These are phyloP conservation scores for Hydropsyche tenuis DNA, from an alignment of 1,140 invertebrate genomes.

Conservation along the genomic window DNA sequence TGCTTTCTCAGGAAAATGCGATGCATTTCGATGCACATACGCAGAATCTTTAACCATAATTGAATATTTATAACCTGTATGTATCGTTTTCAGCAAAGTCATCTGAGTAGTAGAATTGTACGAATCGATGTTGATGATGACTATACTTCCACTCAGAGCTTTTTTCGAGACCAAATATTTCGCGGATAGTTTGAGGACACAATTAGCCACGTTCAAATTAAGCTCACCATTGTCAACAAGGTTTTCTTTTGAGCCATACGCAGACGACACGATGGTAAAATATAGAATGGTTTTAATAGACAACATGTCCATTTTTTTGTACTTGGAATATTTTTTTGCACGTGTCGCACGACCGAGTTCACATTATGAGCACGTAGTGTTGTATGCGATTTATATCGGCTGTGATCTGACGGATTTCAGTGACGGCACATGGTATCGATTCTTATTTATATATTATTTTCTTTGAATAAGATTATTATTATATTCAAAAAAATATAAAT, in stretches of 20 bases:
- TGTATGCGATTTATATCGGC: not conserved
- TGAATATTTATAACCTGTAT: conserved; percentile 59
- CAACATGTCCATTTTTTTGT: not conserved
- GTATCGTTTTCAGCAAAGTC: conserved; percentile 58
- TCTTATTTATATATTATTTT: too few species aligned
- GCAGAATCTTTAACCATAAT: conserved; percentile 62
- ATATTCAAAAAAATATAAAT: too few species aligned
- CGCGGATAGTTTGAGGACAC: conserved; percentile 60
- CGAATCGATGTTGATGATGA: conserved; percentile 60
- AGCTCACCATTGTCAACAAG: not conserved
- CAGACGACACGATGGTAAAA: not conserved
- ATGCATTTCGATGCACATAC: conserved; percentile 59
- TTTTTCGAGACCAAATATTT: conserved; percentile 63
- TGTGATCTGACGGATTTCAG: not conserved
- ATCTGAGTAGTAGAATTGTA: conserved; percentile 56
- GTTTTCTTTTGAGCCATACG: not conserved
- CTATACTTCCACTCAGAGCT: conserved; percentile 60
- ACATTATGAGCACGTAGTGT: not conserved
- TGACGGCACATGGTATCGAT: not conserved
- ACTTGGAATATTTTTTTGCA: too few species aligned
- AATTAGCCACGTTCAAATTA: conserved; percentile 53
- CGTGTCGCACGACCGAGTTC: not conserved
- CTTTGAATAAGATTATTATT: too few species aligned
- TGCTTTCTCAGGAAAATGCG: conserved; percentile 63
- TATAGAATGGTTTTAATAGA: not conserved